Percentiles rank a stretch among this genome's conserved stretches.
Evolutionary conservation across 2,888 invertebrate species (phyloP).

Genomic region (Clivina fossor): DNA sequence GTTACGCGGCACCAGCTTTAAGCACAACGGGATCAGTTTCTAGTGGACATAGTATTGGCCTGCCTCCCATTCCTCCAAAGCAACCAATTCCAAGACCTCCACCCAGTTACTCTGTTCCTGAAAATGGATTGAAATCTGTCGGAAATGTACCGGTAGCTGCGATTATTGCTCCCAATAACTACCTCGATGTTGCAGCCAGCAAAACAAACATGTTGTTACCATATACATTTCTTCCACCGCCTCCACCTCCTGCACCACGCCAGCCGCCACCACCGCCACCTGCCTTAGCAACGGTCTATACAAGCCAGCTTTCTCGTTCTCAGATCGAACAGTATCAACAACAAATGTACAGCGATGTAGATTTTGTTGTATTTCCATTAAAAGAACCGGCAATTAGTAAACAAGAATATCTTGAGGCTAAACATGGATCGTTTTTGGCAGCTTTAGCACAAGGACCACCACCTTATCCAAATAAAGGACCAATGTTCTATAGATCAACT

Average conservation of each 20-base stretch:
- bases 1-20: conserved; percentile 57
- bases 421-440: conserved; percentile 73
- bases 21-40: conserved; percentile 30
- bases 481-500: conserved; percentile 79
- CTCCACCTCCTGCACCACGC: conserved; percentile 69
- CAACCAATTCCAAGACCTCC: conserved; percentile 53
- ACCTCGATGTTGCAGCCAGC: conserved; percentile 63
- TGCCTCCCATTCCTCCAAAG: conserved; percentile 53
- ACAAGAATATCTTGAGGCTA: conserved; percentile 88
- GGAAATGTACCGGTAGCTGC: conserved; percentile 55
- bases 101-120: conserved; percentile 49
- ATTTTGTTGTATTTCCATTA: conserved; percentile 87
- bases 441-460: conserved; percentile 62
- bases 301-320: conserved; percentile 68
- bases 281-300: conserved; percentile 71
- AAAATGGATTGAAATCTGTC: conserved; percentile 53
- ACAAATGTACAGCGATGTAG: conserved; percentile 87
- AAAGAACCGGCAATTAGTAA: conserved; percentile 88
- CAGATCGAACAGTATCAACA: conserved; percentile 87
- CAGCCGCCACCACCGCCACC: conserved; percentile 66
- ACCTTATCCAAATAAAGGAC: conserved; percentile 64
- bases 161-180: conserved; percentile 63
- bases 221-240: conserved; percentile 58
- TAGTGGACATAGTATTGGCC: conserved; percentile 39
- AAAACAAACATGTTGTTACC: conserved; percentile 55